These are phyloP conservation scores for Enhydra lutris DNA, from an alignment of 2,113 vertebrate species.

Conservation along the genomic window DNA sequence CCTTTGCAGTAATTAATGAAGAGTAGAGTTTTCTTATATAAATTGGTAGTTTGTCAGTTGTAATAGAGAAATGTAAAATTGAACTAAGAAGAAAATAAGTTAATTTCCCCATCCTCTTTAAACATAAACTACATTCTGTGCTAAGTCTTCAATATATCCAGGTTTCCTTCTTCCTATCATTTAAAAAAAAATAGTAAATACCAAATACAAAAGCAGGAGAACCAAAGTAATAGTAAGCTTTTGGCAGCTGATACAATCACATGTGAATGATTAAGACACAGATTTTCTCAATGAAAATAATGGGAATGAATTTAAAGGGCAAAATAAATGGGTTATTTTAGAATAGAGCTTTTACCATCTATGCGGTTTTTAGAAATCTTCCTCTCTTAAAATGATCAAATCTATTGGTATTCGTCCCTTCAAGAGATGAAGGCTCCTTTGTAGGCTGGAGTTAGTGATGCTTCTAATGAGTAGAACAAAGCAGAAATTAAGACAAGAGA, in stretches of 20 bases:
- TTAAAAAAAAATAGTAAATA: neutral
- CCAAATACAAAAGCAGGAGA: neutral
- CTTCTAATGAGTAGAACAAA: neutral
- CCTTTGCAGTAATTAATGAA: neutral
- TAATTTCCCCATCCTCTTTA: neutral
- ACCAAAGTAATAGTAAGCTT: neutral
- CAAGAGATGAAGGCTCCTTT: neutral
- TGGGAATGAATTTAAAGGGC: neutral
- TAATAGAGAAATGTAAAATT: neutral
- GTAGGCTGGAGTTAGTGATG: neutral
- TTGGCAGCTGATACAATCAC: neutral
- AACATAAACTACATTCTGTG: neutral
- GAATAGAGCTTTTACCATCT: neutral
- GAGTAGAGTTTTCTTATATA: neutral
- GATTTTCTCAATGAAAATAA: neutral
- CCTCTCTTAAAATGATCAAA: neutral
- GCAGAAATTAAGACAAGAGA: neutral
- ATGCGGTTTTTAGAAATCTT: neutral
- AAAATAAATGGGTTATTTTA: neutral
- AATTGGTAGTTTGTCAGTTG: neutral
- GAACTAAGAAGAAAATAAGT: neutral
- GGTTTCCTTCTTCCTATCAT: neutral
- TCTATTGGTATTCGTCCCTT: neutral
- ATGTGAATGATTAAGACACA: neutral
- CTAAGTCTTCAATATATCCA: neutral